phyloP scores from a whole-genome alignment of 1,140 invertebrate genomes.

The Eciton burchellii region DNA sequence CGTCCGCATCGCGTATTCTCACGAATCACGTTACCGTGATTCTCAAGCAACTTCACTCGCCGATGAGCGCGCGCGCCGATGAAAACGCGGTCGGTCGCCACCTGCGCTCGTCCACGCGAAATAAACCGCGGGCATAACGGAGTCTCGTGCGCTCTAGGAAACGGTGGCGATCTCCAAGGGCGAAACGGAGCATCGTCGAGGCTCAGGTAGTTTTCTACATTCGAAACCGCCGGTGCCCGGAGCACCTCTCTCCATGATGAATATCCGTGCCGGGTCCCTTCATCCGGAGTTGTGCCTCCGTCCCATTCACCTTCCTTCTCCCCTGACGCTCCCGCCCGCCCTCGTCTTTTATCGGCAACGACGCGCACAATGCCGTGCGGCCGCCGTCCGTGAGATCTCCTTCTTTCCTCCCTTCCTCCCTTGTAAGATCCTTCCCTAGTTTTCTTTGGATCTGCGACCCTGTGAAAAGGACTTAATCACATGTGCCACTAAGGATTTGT shows the following conservation, averaged over 20 bases:
- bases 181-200: neutral
- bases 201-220: constrained; percentile 73
- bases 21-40: no score
- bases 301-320: constrained; percentile 26
- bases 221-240: constrained; percentile 60
- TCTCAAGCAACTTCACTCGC: no score
- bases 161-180: constrained; percentile 5
- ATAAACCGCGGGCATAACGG: constrained; percentile 25
- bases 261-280: constrained; percentile 61
- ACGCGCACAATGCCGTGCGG: constrained; percentile 67
- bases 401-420: neutral
- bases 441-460: constrained; percentile 59
- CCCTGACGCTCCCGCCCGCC: neutral
- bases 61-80: neutral
- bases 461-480: constrained; percentile 74
- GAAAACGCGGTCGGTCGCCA: constrained; percentile 14
- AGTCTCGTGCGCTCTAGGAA: neutral
- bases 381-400: constrained; percentile 45
- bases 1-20: no score
- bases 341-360: constrained; percentile 66
- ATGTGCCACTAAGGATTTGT: constrained; percentile 67
- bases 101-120: neutral
- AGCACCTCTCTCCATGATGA: constrained; percentile 68
- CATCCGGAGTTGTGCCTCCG: constrained; percentile 14
- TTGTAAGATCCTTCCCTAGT: constrained; percentile 13